A percentile compares a stretch with the other conserved stretches of the same genome.
Evolutionary conservation across 1,140 invertebrate genomes (phyloP).

Genomic region (Chionoecetes opilio): DNA sequence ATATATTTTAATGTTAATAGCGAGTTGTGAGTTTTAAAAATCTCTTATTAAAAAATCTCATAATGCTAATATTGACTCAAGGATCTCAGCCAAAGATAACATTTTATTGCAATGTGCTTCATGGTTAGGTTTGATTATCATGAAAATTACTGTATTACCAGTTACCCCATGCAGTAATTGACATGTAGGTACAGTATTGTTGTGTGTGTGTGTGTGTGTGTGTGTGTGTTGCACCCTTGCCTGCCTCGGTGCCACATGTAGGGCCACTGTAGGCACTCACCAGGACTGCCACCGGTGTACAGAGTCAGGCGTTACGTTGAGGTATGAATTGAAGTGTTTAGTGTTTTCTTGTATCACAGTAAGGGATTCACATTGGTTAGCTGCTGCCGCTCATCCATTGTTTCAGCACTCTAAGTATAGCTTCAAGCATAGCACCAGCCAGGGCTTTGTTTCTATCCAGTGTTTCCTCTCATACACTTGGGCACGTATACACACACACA

Average conservation of each 20-base stretch:
- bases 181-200: slow-evolving; percentile 29
- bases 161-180: not conserved
- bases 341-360: not conserved
- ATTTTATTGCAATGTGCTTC: not conserved
- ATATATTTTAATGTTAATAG: not conserved
- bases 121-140: not conserved
- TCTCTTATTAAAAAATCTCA: not conserved
- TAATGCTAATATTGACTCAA: slow-evolving; percentile 51
- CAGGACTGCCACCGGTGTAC: not conserved
- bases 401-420: not conserved
- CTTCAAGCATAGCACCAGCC: not conserved
- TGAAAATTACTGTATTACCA: not conserved
- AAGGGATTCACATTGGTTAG: not conserved
- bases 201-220: not conserved
- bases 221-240: not conserved
- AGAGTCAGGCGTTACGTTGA: too few species aligned
- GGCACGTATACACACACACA: too few species aligned
- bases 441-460: not conserved
- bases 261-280: not conserved
- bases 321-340: too few species aligned
- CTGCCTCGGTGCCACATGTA: not conserved
- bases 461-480: too few species aligned
- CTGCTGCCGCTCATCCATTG: not conserved
- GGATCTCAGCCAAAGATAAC: slow-evolving; percentile 57
- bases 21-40: not conserved